A percentile compares a stretch with the other conserved stretches of the same genome.
These are phyloP conservation scores for Antheraea pernyi DNA, from an alignment of 1,140 invertebrate genomes.

Conservation along the genomic window DNA sequence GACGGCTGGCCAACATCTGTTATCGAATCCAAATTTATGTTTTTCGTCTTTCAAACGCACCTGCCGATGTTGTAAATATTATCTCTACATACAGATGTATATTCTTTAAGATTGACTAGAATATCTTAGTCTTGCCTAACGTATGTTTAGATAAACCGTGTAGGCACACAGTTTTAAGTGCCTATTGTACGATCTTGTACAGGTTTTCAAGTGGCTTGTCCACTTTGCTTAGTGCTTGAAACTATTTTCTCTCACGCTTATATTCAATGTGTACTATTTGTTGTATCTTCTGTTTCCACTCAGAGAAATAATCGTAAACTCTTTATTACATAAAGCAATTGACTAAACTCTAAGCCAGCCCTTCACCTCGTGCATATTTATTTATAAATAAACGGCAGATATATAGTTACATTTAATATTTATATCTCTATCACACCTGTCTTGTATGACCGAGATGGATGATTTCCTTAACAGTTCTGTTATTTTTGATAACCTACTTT, in stretches of 20 bases:
- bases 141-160: slow-evolving; percentile 50
- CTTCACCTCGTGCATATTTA: background rate
- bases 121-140: slow-evolving; percentile 12
- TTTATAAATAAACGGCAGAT: background rate
- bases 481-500: background rate
- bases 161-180: slow-evolving; percentile 42
- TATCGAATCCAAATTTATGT: slow-evolving; percentile 69
- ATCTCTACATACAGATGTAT: slow-evolving; percentile 20
- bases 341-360: background rate
- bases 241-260: slow-evolving; percentile 49
- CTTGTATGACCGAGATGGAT: background rate
- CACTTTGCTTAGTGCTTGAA: slow-evolving; percentile 41
- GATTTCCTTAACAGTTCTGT: background rate
- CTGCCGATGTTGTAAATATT: slow-evolving; percentile 59
- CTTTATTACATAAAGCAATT: background rate
- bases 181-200: slow-evolving; percentile 40
- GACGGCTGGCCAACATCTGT: slow-evolving; percentile 65
- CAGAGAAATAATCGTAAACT: slow-evolving; percentile 15
- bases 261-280: background rate
- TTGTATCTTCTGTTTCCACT: slow-evolving; percentile 24
- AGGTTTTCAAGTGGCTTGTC: slow-evolving; percentile 48
- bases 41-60: slow-evolving; percentile 69
- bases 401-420: slow-evolving; percentile 47
- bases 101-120: slow-evolving; percentile 10
- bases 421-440: slow-evolving; percentile 38